A percentile compares a stretch with the other conserved stretches of the same genome.
Evolutionary conservation across 2,888 invertebrate species (phyloP).

Genomic region (Erpobdella octoculata): DNA sequence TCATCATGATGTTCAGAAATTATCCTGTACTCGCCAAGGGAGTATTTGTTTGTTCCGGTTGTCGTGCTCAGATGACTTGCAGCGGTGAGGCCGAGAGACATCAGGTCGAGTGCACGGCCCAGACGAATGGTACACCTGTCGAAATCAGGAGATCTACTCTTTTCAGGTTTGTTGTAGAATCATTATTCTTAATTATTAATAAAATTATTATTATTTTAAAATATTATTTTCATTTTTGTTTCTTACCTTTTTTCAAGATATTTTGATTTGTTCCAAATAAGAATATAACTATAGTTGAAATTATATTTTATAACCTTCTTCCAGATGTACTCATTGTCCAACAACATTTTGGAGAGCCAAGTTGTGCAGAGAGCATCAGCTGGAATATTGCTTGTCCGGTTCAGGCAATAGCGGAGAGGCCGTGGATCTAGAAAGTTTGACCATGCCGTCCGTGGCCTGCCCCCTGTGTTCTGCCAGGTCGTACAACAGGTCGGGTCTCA

Average conservation of each 20-base stretch:
- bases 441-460: slow-evolving; percentile 26
- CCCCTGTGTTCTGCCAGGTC: slow-evolving; percentile 26
- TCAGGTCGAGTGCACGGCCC: background rate
- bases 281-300: no score
- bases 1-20: slow-evolving; percentile 29
- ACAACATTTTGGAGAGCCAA: slow-evolving; percentile 30
- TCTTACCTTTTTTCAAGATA: no score
- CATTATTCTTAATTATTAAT: background rate
- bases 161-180: slow-evolving; percentile 17
- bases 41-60: slow-evolving; percentile 20
- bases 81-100: slow-evolving; percentile 21
- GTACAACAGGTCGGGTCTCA: slow-evolving; percentile 27
- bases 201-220: background rate
- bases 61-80: slow-evolving; percentile 18
- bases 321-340: slow-evolving; percentile 30
- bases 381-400: slow-evolving; percentile 16
- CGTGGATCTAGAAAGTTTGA: background rate
- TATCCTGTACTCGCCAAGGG: slow-evolving; percentile 28
- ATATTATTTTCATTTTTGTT: background rate
- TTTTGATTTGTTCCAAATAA: no score
- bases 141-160: slow-evolving; percentile 28
- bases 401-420: background rate
- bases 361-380: slow-evolving; percentile 29
- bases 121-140: background rate
- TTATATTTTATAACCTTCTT: background rate